These are phyloP conservation scores for Rhinolophus sinicus DNA, from an alignment of 2,113 vertebrate genomes.

Conservation along the genomic window DNA sequence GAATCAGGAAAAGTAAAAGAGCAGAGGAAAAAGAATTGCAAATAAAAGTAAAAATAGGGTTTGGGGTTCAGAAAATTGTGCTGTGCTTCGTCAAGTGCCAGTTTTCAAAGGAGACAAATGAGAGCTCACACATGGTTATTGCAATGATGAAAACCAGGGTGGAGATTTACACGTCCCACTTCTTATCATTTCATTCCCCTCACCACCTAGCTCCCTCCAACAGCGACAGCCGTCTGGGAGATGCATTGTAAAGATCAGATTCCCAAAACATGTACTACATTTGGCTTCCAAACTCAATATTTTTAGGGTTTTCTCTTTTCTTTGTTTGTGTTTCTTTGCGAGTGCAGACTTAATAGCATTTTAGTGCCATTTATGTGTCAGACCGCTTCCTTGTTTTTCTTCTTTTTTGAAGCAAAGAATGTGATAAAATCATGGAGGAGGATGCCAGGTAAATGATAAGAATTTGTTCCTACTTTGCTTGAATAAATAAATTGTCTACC, in stretches of 20 bases:
- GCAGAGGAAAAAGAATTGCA: not conserved
- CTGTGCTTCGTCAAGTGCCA: not conserved
- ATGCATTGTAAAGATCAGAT: not conserved
- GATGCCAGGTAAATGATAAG: not conserved
- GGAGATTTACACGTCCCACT: rapidly evolving
- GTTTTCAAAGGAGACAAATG: not conserved
- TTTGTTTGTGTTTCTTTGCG: not conserved
- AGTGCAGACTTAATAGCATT: not conserved
- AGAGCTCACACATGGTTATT: not conserved
- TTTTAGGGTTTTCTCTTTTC: not conserved
- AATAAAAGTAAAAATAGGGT: not conserved
- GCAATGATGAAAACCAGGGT: not conserved
- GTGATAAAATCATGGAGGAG: not conserved
- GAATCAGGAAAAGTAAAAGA: not conserved
- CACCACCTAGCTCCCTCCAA: not conserved
- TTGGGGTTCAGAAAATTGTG: not conserved
- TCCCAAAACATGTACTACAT: not conserved
- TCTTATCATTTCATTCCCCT: not conserved
- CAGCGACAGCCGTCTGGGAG: not conserved
- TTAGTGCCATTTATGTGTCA: not conserved
- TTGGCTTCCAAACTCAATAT: not conserved
- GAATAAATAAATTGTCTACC: not conserved
- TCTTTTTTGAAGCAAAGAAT: not conserved
- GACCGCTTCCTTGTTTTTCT: not conserved
- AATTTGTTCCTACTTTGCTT: not conserved